Percentiles rank a stretch among this genome's conserved stretches.
phyloP scores from a whole-genome alignment of 2,888 invertebrate genomes.

The Tetramorium bicarinatum region DNA sequence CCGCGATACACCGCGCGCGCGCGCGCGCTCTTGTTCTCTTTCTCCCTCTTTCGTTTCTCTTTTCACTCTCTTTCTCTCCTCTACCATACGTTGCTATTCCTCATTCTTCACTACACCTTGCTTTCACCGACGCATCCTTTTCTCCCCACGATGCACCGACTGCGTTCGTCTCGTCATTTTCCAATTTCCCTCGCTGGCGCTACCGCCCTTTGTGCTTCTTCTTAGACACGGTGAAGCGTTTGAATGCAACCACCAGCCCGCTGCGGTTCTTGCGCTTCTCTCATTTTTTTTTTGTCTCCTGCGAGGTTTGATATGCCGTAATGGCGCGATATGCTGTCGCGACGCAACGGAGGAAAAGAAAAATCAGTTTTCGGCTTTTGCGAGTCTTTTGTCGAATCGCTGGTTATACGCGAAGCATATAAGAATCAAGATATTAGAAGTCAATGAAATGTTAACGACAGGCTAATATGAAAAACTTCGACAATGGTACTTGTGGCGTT shows the following conservation, averaged over 20 bases:
- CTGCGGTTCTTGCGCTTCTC: slow-evolving; percentile 61
- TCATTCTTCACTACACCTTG: slow-evolving; percentile 29
- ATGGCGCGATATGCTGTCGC: slow-evolving; percentile 68
- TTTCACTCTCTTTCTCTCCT: not conserved
- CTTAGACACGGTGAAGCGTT: slow-evolving; percentile 76
- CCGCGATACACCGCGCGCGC: slow-evolving; percentile 51
- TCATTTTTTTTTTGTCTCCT: slow-evolving; percentile 65
- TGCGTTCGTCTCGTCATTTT: slow-evolving; percentile 74
- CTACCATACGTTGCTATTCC: not conserved
- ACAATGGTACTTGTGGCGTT: not conserved
- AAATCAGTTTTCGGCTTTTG: slow-evolving; percentile 62
- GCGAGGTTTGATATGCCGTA: slow-evolving; percentile 74
- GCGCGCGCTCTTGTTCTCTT: slow-evolving; percentile 3
- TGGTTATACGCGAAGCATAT: slow-evolving; percentile 26
- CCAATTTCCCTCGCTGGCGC: slow-evolving; percentile 75
- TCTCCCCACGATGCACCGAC: slow-evolving; percentile 63
- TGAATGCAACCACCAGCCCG: slow-evolving; percentile 75
- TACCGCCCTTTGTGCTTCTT: slow-evolving; percentile 74
- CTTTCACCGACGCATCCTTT: slow-evolving; percentile 53
- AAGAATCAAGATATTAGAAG: slow-evolving; percentile 14
- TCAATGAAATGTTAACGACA: slow-evolving; percentile 12
- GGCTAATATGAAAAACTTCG: not conserved
- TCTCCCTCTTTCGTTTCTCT: slow-evolving; percentile 54
- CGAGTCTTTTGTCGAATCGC: slow-evolving; percentile 63
- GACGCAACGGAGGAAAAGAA: slow-evolving; percentile 60